These are phyloP conservation scores for Metacarcinus magister DNA, from an alignment of 2,888 invertebrate species.

Conservation along the genomic window DNA sequence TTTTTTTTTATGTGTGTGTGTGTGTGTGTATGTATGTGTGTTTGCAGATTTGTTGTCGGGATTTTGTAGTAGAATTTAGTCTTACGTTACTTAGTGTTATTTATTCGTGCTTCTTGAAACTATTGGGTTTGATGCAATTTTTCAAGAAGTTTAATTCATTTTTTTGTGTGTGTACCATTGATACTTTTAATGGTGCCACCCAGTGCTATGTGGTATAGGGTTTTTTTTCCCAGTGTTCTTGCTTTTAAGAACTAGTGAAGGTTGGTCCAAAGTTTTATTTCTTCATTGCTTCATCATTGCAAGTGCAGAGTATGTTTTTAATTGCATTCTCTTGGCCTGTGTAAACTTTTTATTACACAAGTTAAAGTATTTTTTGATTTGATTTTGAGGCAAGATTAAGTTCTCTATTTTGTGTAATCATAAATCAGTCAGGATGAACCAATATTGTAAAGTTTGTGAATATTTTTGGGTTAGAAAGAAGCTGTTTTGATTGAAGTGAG, in stretches of 20 bases:
- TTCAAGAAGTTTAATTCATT: not conserved
- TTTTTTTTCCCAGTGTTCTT: not conserved
- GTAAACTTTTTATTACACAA: not conserved
- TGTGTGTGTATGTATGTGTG: not conserved
- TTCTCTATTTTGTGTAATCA: not conserved
- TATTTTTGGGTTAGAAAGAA: constrained; percentile 43
- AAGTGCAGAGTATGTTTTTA: not conserved
- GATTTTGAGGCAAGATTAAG: not conserved
- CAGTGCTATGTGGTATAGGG: not conserved
- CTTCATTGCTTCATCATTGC: not conserved
- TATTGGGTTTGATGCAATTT: no score
- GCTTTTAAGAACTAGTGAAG: not conserved
- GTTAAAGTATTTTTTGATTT: not conserved
- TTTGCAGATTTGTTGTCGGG: not conserved
- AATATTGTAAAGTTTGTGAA: constrained; percentile 20
- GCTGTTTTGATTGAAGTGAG: constrained; percentile 38
- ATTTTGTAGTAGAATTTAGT: no score
- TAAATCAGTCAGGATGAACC: not conserved
- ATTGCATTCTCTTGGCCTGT: not conserved
- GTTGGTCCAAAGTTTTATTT: not conserved
- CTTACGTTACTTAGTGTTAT: not conserved
- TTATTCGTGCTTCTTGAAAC: not conserved
- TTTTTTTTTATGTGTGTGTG: not conserved
- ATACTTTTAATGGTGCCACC: not conserved
- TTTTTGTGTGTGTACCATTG: not conserved